phyloP scores from a whole-genome alignment of 1,140 invertebrate species.

The Mactra quadrangularis region DNA sequence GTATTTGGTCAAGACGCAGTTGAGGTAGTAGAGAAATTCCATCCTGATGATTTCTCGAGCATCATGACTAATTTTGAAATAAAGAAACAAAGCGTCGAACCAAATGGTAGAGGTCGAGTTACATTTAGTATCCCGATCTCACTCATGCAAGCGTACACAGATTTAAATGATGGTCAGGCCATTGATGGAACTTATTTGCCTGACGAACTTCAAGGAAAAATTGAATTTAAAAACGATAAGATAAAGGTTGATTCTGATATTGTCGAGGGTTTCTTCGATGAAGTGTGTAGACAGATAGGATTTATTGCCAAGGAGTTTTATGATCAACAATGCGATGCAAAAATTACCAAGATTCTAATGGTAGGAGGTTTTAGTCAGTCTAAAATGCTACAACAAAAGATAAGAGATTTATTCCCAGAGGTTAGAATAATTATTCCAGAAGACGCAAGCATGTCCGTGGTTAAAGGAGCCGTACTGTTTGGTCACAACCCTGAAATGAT shows the following conservation, averaged over 20 bases:
- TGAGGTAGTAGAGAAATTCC: slow-evolving; percentile 8
- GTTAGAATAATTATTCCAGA: slow-evolving; percentile 38
- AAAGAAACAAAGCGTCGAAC: slow-evolving; percentile 19
- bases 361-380: slow-evolving; percentile 56
- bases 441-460: slow-evolving; percentile 43
- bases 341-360: slow-evolving; percentile 23
- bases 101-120: background rate
- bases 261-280: slow-evolving; percentile 14
- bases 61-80: slow-evolving; percentile 32
- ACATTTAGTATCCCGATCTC: slow-evolving; percentile 7
- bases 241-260: slow-evolving; percentile 28
- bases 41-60: slow-evolving; percentile 18
- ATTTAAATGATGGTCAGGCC: background rate
- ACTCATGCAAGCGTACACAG: slow-evolving; percentile 13
- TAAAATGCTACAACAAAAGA: slow-evolving; percentile 27
- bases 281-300: slow-evolving; percentile 2
- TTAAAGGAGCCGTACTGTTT: slow-evolving; percentile 55
- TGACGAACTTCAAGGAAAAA: background rate
- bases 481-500: slow-evolving; percentile 49
- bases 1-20: slow-evolving; percentile 30
- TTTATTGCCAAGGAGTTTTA: background rate
- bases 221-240: slow-evolving; percentile 9
- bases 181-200: background rate
- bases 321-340: background rate
- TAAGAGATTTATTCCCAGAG: slow-evolving; percentile 17